phyloP scores from a whole-genome alignment of 2,888 invertebrate species.

The Toxonevra muliebris region DNA sequence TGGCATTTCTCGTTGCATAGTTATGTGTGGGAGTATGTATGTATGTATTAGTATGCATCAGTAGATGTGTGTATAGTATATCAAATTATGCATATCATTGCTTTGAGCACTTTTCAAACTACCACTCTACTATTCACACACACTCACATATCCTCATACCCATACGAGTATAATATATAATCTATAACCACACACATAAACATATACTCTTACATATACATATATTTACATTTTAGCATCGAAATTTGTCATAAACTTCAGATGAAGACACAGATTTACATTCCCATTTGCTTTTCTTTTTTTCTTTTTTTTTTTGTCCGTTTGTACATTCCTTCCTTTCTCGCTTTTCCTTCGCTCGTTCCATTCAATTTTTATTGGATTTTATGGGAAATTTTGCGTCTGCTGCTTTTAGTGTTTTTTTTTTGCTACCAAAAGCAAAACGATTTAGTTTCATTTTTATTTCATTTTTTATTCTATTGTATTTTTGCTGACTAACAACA shows the following conservation, averaged over 20 bases:
- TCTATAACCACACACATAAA: background rate
- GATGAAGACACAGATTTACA: background rate
- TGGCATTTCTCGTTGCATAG: background rate
- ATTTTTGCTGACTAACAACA: no score
- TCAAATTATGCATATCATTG: conserved; percentile 18
- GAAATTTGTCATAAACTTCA: conserved; percentile 26
- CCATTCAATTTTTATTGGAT: background rate
- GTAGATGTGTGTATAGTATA: background rate
- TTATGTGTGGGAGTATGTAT: background rate
- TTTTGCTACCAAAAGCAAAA: no score
- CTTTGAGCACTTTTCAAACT: conserved; percentile 8
- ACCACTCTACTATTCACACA: background rate
- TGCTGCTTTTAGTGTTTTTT: no score
- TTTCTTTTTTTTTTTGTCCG: background rate
- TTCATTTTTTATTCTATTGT: no score
- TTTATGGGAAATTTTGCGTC: background rate
- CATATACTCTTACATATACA: background rate
- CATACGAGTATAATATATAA: background rate
- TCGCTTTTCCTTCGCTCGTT: background rate
- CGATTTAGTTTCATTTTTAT: no score
- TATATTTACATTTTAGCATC: conserved; percentile 20
- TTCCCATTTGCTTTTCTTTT: background rate
- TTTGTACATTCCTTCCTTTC: background rate
- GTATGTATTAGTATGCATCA: background rate
- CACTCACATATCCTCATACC: background rate